Base-by-base conservation (phyloP, 1,140 invertebrate species). In the Drosophila saltans region DNA sequence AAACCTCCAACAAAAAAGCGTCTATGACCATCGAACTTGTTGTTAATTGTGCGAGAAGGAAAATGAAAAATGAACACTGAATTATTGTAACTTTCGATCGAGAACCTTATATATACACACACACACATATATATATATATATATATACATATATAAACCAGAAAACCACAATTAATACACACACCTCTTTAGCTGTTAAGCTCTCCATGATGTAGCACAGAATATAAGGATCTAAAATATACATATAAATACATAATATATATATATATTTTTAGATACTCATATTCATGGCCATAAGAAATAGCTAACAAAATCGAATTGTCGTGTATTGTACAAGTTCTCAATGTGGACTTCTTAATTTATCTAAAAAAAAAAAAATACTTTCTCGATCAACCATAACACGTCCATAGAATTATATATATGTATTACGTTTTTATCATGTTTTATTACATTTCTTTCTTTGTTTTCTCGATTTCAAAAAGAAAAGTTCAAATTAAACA, bases 11-110 rank as follows among this genome's bases (percentile, higher is more conserved):
- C 72, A 26, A 68, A 26, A 85, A 77, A 83, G 84, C 83, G 84
- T 88, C 78, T 89, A 69, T 83, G 84, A 88, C 84, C 84, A 88
- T 88, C 84, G 84, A 88, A 88, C 71, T 73, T 68, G 45, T 82
- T 86, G 83, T 88, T 82, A 76, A 66, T 62, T 86, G 75, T 82
- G 82, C 80, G 66, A 45, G 61, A 45, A 30, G 16, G 2, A 45
- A 68, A 57, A n/a, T 26, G 28, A 56, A 33, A 21, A 26, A 66
- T 7, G 39, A 28, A 61, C 39, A 57, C 28, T 24, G 57, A 81
- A 77, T 36, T 66, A 85, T 85, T 86, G 82, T 85, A 78, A 85
- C 63, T 58, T 75, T 75, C 73, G 68, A 71, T 81, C 56, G 71
- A 72, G 43, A 60, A 24, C 26, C 21, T 52, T 61, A 33, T 39